These are phyloP conservation scores for Anser cygnoides DNA, from an alignment of 2,113 vertebrate species.

Conservation along the genomic window DNA sequence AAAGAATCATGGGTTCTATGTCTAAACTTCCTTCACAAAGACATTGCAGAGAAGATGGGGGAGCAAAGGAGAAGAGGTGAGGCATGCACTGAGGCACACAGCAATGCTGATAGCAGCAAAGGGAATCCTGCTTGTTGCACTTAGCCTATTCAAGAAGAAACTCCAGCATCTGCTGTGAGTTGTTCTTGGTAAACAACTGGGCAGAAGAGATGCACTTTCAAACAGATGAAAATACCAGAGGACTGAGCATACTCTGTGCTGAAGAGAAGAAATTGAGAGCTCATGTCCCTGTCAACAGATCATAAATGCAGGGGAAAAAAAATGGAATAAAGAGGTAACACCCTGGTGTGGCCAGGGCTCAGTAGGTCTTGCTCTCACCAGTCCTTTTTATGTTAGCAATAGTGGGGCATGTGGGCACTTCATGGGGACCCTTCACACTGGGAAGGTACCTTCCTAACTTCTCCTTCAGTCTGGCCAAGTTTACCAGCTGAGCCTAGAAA, in stretches of 20 bases:
- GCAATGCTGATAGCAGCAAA: not conserved
- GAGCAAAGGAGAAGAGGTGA: not conserved
- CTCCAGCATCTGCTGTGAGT: not conserved
- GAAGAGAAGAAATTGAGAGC: not conserved
- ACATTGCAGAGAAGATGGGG: not conserved
- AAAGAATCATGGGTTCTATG: not conserved
- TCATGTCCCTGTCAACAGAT: not conserved
- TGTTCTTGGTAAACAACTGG: not conserved
- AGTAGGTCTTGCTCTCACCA: not conserved
- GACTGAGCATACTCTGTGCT: not conserved
- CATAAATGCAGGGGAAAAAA: not conserved
- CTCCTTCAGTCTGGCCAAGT: not conserved
- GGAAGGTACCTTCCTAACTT: not conserved
- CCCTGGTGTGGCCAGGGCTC: not conserved
- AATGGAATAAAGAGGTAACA: not conserved
- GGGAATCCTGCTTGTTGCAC: not conserved
- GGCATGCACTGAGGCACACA: not conserved
- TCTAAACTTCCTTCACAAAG: not conserved
- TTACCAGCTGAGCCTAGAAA: not conserved
- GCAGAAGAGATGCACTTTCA: not conserved
- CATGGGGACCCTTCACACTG: too few relatives aligned
- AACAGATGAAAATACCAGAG: not conserved
- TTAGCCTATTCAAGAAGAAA: not conserved
- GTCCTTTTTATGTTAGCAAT: not conserved
- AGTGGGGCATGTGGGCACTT: not conserved